Evolutionary conservation across 1,140 invertebrate genomes (phyloP), one percentile per base, ranked within the genome.

Genomic region (Fopius arisanus): DNA sequence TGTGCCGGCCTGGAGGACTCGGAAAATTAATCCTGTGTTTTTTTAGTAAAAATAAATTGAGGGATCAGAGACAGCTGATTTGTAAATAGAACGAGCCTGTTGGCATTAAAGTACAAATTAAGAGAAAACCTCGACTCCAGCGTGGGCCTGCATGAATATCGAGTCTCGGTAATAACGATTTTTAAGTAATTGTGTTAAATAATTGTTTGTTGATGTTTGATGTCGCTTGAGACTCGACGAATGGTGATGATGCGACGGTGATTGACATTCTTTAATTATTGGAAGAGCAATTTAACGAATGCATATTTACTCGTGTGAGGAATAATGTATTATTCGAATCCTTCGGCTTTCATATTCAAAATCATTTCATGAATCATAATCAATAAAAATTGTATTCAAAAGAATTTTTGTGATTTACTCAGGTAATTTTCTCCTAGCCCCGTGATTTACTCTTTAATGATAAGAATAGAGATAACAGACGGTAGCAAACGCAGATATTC

Each of bases 1-100:
- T 70, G 68, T 70, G 68, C 68, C 68, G 48, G 28, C 19, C 19
- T 62, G 28, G 31, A 59, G 26, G 26, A 43, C 26, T 28, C 31
- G 28, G 26, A 54, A 29, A 43, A 37, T 37, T 7, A 67, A 67
- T 21, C 21, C 16, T 37, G 31, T 21, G 33, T 37, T 37, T 21
- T 67, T 31, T n/a, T n/a, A n/a, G n/a, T n/a, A n/a, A n/a, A 19
- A 40, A 37, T 37, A 67, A 67, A 23, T 67, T 19, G 31, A 37
- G 14, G 31, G 37, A 37, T 37, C 33, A 7, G 3, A 37, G 9
- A 37, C 12, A 37, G 12, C 33, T 37, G 33, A 37, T 37, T 48
- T 48, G 43, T 48, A 48, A 19, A 48, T 48, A 48, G 14, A n/a
- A 48, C 43, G 14, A 48, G 43, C 43, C 43, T 48, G 43, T 16